Evolutionary conservation across 2,797 vertebrate species (phyloP), one percentile per base, ranked within the genome.

Genomic region (Linurgus olivaceus): DNA sequence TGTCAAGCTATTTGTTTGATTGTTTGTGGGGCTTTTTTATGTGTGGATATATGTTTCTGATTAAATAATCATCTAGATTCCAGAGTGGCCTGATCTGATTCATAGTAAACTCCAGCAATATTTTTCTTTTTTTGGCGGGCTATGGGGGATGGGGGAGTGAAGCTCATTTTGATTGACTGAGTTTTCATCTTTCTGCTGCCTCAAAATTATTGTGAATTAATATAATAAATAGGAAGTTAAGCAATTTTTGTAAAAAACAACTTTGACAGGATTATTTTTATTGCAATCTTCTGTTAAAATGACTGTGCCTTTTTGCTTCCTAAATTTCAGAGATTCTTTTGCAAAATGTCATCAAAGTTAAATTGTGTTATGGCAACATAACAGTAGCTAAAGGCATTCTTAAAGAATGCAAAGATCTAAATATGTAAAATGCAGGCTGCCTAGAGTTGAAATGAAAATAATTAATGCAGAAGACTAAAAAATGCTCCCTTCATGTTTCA

Each of bases 91-190:
- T 65, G 9, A 67, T 57, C 31, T 76, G 47, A 76, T 4, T 61
- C 21, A 33, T 26, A 61, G n/a, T 35, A 45, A 86, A 48, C 9
- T 73, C 28, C 26, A 79, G 6, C 8, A 76, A 51, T 11, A 1
- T 23, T 26, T 28, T 6, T 31, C 11, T 28, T 51, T 37, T 33
- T 12, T 15, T 0, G 5, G 2, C 3, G 15, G 2, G 3, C 1
- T 2, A 25, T 35, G 5, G 6, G 42, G 11, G 11, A 21, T 4
- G 8, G 4, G 4, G 11, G 10, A 17, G 13, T 25, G 10, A 3
- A 6, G 3, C 12, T 57, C 74, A 8, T 47, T 81, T 85, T 48
- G 14, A 55, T 71, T 62, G 2, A 45, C 7, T 50, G 18, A 70
- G 7, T 68, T 92, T 82, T 79, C 14, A 7, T 83, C 33, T 66